Percentiles rank a stretch among this genome's conserved stretches.
phyloP scores from a whole-genome alignment of 64 coral and sea anemone genomes.

The Platygyra sinensis region DNA sequence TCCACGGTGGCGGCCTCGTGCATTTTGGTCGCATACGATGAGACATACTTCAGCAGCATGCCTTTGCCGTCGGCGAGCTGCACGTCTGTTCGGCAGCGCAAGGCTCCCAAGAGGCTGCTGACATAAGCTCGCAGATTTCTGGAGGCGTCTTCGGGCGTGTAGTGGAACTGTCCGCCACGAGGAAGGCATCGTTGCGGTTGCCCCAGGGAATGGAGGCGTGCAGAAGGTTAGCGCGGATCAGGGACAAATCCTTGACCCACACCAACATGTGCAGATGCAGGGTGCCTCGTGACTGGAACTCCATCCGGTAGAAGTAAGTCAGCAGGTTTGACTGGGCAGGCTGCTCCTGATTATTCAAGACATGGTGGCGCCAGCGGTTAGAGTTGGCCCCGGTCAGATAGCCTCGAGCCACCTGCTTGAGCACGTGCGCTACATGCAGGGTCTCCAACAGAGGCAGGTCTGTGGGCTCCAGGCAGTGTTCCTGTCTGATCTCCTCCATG shows the following conservation, averaged over 20 bases:
- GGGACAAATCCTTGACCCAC: constrained; percentile 57
- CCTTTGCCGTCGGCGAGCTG: neutral
- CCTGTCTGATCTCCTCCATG: constrained; percentile 17
- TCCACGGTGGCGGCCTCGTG: neutral
- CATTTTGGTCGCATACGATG: neutral
- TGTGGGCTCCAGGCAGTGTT: neutral
- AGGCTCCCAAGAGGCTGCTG: neutral
- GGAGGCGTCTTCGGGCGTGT: neutral
- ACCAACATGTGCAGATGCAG: constrained; percentile 59
- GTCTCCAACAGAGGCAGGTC: constrained; percentile 13
- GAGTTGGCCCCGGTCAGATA: constrained; percentile 44
- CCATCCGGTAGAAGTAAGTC: constrained; percentile 44
- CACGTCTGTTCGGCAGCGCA: neutral
- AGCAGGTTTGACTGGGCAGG: neutral
- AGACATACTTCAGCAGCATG: neutral
- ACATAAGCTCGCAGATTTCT: neutral
- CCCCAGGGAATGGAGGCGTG: neutral
- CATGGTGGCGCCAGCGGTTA: constrained; percentile 35
- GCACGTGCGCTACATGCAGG: constrained; percentile 29
- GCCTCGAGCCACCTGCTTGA: constrained; percentile 44
- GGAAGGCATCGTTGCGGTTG: neutral
- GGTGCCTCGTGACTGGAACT: constrained; percentile 67
- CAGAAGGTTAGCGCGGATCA: neutral
- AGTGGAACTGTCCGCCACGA: neutral
- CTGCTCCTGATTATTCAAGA: constrained; percentile 35